Evolutionary conservation across 2,888 invertebrate species (phyloP).

Genomic region (Drosophila kanekoi): DNA sequence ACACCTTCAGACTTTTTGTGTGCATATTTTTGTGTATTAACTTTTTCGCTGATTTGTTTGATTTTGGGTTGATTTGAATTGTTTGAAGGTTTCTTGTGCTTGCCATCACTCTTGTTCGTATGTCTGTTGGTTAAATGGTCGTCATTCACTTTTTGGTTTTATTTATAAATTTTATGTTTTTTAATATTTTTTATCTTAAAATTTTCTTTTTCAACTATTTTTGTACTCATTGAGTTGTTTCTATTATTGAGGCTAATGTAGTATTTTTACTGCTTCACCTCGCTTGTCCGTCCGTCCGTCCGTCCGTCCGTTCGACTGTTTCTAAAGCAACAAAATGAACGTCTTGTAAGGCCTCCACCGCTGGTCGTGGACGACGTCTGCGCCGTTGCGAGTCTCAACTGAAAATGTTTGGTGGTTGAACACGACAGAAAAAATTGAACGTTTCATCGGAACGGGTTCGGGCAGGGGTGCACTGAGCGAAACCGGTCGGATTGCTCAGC

Average conservation of each 20-base stretch:
- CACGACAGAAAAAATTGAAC: constrained; percentile 62
- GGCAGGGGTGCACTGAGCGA: constrained; percentile 36
- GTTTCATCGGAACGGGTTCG: constrained; percentile 60
- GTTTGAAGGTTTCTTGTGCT: background rate
- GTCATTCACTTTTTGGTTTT: background rate
- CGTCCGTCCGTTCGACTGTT: constrained; percentile 13
- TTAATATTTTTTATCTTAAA: background rate
- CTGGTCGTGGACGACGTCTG: constrained; percentile 69
- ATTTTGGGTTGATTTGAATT: background rate
- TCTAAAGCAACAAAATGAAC: constrained; percentile 4
- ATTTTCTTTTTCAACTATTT: background rate
- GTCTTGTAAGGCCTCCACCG: constrained; percentile 42
- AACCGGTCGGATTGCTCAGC: constrained; percentile 2
- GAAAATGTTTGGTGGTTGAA: constrained; percentile 77
- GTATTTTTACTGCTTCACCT: background rate
- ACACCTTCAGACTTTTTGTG: background rate
- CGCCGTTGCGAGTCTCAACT: constrained; percentile 72
- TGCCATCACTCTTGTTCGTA: background rate
- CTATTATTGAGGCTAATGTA: background rate
- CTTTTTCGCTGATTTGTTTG: background rate
- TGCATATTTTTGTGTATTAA: background rate
- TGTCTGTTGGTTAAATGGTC: background rate
- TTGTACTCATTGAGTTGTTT: background rate
- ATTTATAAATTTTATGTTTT: background rate
- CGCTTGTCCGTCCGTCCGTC: background rate